Evolutionary conservation across 2,888 invertebrate species (phyloP), one percentile per base, ranked within the genome.

Genomic region (Lithophane ornitopus): DNA sequence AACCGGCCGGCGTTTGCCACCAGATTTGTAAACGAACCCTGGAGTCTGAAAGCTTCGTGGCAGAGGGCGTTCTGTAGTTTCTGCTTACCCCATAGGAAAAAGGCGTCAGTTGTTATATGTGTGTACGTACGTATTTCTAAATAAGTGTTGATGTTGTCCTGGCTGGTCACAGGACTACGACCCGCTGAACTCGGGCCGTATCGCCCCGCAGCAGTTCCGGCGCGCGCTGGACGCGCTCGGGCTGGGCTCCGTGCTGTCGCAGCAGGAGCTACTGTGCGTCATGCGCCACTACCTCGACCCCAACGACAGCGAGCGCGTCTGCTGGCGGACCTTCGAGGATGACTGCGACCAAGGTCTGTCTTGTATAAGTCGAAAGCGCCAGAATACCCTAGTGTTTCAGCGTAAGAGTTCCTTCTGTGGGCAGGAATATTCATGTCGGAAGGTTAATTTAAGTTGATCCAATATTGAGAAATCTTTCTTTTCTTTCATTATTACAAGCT

Each of bases 241-340:
- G 3, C 95, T 98, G 76, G 97, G 97, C 54, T 95, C 96, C 4
- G 92, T 97, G 39, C 91, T 98, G 46, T 95, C 97, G 0, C 95
- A 97, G 71, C 94, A 96, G 1, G 98, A 98, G 93, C 94, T 98
- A 58, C 93, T 97, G 78, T 97, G 97, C 75, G 91, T 98, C n/a
- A 95, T 97, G 86, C 94, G 96, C 22, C 97, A 98, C 90, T 98
- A 98, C 93, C 92, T 97, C 78, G 98, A 98, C 95, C 98, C 98
- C n/a, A 97, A 97, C 86, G 98, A 98, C 92, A 93, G 94, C 0
- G 96, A 97, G 72, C 97, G 97, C 71, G 96, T 98, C 62, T 97
- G 98, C 91, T 98, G 98, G 98, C 97, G 97, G 76, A 97, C 97
- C 39, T 98, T 98, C 91, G 98, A 98, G 89, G 98, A 98, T 88